Evolutionary conservation across 2,888 invertebrate genomes (phyloP).

Genomic region (Torymus texanus): DNA sequence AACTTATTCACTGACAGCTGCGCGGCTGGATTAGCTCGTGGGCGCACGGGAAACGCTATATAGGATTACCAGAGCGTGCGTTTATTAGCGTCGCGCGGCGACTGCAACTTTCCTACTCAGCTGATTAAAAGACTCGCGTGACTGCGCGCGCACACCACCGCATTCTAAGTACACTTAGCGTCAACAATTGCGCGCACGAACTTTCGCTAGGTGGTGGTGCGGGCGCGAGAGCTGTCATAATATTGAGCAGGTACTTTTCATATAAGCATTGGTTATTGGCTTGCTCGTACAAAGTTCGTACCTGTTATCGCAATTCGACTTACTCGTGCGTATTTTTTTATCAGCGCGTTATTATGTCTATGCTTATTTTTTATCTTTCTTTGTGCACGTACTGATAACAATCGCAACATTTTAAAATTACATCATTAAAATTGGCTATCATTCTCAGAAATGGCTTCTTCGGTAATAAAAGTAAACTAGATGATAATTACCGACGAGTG

Average conservation of each 20-base stretch:
- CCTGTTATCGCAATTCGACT: no score
- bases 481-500: no score
- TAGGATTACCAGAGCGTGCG: conserved; percentile 52
- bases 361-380: no score
- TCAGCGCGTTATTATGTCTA: no score
- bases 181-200: conserved; percentile 12
- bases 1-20: not conserved
- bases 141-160: not conserved
- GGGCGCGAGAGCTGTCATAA: not conserved
- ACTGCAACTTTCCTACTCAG: not conserved
- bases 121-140: conserved; percentile 40
- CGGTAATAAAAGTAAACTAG: no score
- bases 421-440: no score
- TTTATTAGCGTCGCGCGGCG: conserved; percentile 16
- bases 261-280: no score
- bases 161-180: not conserved
- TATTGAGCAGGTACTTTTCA: not conserved
- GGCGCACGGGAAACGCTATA: conserved; percentile 54
- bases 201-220: not conserved
- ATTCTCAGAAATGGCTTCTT: no score
- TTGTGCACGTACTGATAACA: no score
- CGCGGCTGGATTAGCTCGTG: conserved; percentile 10
- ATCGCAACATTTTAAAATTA: no score
- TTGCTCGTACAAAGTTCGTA: no score
- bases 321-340: no score